These are phyloP conservation scores for Parnassius smintheus DNA, from an alignment of 2,888 invertebrate genomes.

Conservation along the genomic window DNA sequence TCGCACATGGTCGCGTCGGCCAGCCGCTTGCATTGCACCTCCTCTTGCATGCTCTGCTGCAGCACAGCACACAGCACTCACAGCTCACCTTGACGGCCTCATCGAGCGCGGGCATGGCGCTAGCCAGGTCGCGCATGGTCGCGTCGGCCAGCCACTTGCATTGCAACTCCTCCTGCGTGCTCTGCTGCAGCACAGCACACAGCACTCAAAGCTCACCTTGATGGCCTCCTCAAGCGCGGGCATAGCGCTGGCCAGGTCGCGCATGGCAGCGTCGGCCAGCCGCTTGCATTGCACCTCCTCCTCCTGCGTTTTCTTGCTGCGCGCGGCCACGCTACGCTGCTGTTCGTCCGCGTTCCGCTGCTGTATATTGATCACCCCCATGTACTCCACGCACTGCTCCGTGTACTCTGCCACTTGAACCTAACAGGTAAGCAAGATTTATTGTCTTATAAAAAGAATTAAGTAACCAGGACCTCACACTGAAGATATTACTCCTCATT, in stretches of 20 bases:
- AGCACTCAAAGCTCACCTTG: constrained; percentile 44
- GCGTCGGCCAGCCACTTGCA: too few species aligned
- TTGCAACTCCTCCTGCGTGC: constrained; percentile 55
- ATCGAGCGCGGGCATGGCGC: constrained; percentile 92
- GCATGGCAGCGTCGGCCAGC: constrained; percentile 90
- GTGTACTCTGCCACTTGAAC: constrained; percentile 88
- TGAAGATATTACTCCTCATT: too few species aligned
- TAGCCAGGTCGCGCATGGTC: constrained; percentile 84
- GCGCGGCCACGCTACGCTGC: constrained; percentile 85
- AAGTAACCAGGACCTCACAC: too few species aligned
- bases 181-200: constrained; percentile 34
- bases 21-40: too few species aligned
- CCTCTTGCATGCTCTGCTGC: too few species aligned
- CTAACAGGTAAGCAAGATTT: constrained; percentile 38
- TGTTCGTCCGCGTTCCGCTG: constrained; percentile 91
- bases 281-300: constrained; percentile 91
- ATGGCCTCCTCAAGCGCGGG: constrained; percentile 93
- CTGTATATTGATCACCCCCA: constrained; percentile 90
- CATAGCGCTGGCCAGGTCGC: constrained; percentile 91
- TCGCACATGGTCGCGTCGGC: too few species aligned
- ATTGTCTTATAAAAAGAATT: too few species aligned
- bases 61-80: too few species aligned
- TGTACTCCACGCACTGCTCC: constrained; percentile 91
- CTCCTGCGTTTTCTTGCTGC: constrained; percentile 87
- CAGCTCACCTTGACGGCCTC: constrained; percentile 84